Conservation (phyloP, 2,888 invertebrate species). For the Microchrysa polita region DNA sequence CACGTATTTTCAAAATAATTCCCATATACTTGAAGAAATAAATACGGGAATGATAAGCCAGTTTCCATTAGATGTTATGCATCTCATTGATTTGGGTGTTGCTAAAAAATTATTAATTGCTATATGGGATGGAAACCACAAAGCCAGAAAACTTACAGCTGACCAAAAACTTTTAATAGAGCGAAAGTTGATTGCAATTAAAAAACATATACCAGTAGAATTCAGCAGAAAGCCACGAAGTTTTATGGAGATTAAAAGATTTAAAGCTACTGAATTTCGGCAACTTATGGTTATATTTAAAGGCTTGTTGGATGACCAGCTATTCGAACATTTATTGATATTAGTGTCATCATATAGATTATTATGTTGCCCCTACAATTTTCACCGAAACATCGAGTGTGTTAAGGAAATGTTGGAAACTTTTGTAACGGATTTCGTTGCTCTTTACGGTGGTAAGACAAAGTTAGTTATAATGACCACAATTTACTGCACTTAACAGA, state of each 20-base stretch:
- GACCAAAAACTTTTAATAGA: too few species aligned
- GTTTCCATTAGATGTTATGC: conserved; percentile 47
- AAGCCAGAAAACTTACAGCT: too few species aligned
- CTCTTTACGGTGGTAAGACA: conserved; percentile 8
- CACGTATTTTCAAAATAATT: too few species aligned
- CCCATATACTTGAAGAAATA: conserved; percentile 35
- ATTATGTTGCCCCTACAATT: neutral
- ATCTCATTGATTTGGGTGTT: conserved; percentile 47
- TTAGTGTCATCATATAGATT: conserved; percentile 20
- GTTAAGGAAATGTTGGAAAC: conserved; percentile 20
- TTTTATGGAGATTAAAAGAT: too few species aligned
- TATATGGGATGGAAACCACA: conserved; percentile 7
- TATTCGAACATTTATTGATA: conserved; percentile 32
- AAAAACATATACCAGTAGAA: too few species aligned
- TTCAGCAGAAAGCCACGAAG: too few species aligned
- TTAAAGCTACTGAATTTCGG: neutral
- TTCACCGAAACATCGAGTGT: neutral
- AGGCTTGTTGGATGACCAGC: conserved; percentile 29
- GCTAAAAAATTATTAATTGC: conserved; percentile 32
- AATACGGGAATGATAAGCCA: conserved; percentile 41
- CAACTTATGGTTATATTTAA: conserved; percentile 37
- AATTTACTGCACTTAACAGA: conserved; percentile 10
- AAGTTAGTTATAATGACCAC: conserved; percentile 23
- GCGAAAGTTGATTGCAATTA: too few species aligned
- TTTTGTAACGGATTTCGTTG: conserved; percentile 24